Evolutionary conservation across 2,888 invertebrate genomes (phyloP).

Genomic region (Melieria picta): DNA sequence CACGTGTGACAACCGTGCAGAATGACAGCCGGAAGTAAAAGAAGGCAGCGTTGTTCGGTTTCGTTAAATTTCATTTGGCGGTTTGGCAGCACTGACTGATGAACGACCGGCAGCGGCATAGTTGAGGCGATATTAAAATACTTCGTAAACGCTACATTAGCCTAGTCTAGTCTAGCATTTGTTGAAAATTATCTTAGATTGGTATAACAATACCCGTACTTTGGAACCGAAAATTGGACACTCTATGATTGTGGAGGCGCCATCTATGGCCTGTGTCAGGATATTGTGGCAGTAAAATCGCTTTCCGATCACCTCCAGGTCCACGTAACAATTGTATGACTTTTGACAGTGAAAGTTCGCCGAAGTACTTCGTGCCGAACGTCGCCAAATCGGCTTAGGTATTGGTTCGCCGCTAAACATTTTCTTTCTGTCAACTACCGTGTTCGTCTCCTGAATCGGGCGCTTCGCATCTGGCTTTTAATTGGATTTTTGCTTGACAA

Average conservation of each 20-base stretch:
- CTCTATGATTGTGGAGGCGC: no score
- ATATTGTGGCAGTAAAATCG: no score
- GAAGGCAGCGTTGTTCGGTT: constrained; percentile 45
- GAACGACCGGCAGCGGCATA: constrained; percentile 45
- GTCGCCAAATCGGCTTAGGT: constrained; percentile 8
- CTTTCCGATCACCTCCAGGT: not conserved
- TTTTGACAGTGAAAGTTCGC: constrained; percentile 28
- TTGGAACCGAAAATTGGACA: no score
- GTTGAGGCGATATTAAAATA: not conserved
- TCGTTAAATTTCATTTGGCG: constrained; percentile 9
- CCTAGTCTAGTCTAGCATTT: not conserved
- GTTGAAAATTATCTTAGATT: no score
- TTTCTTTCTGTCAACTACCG: constrained; percentile 22
- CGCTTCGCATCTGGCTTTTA: not conserved
- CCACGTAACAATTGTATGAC: constrained; percentile 14
- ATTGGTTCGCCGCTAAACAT: constrained; percentile 22
- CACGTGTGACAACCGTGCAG: constrained; percentile 50
- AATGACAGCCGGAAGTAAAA: constrained; percentile 57
- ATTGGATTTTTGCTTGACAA: constrained; percentile 1
- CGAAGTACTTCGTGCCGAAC: constrained; percentile 24
- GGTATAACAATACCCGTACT: no score
- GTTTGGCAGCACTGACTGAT: not conserved
- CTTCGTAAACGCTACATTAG: not conserved
- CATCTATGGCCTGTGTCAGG: no score
- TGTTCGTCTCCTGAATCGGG: constrained; percentile 6